Evolutionary conservation across 1,140 invertebrate species (phyloP).

Genomic region (Drosophila pseudoananassae): DNA sequence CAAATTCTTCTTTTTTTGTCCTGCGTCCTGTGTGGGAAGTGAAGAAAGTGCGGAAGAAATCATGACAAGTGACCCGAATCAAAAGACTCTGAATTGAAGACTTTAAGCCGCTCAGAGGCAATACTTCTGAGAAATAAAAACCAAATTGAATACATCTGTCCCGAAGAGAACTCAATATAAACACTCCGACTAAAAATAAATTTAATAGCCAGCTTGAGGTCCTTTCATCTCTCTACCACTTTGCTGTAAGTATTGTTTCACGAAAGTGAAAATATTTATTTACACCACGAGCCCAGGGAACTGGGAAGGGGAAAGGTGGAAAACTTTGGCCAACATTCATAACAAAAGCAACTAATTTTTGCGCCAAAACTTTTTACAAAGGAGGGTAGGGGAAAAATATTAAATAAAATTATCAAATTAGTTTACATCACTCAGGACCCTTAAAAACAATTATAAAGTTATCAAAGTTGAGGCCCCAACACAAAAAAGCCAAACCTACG

Average conservation of each 20-base stretch:
- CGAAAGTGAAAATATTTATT: conserved; percentile 25
- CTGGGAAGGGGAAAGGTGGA: conserved; percentile 1
- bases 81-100: conserved; percentile 2
- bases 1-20: conserved; percentile 2
- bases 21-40: conserved; percentile 1
- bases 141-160: too few relatives aligned
- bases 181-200: conserved; percentile 4
- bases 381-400: conserved; percentile 25
- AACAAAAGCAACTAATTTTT: conserved; percentile 30
- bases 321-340: conserved; percentile 25
- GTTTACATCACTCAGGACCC: conserved; percentile 26
- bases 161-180: conserved; percentile 4
- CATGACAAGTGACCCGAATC: conserved; percentile 36
- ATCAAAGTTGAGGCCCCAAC: conserved; percentile 6
- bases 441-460: conserved; percentile 51
- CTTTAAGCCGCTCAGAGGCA: conserved; percentile 16
- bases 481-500: conserved; percentile 3
- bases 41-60: conserved; percentile 27
- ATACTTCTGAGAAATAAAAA: conserved; percentile 4
- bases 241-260: conserved; percentile 15
- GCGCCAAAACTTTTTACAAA: conserved; percentile 10
- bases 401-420: conserved; percentile 53
- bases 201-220: neutral
- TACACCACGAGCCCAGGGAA: neutral
- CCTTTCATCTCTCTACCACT: neutral